Percentiles rank a stretch among this genome's conserved stretches.
phyloP scores from a whole-genome alignment of 2,797 vertebrate genomes.

The Paratrypauchen microcephalus region DNA sequence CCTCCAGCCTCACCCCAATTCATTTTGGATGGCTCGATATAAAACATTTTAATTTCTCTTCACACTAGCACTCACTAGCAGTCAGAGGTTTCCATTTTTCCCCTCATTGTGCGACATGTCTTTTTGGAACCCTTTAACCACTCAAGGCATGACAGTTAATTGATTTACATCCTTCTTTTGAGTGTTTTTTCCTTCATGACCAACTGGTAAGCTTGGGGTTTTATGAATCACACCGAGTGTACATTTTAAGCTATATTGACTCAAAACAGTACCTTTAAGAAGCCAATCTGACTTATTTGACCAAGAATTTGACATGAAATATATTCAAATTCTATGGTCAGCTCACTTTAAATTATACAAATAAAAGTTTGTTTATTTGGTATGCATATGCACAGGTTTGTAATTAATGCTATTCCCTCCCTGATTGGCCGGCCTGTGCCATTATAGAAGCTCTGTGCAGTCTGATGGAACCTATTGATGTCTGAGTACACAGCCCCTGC shows the following conservation, averaged over 20 bases:
- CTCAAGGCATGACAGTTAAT: conserved; percentile 79
- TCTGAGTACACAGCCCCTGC: conserved; percentile 69
- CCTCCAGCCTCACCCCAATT: conserved; percentile 82
- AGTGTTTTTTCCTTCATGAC: conserved; percentile 4
- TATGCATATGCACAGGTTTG: conserved; percentile 54
- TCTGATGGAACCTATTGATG: conserved; percentile 79
- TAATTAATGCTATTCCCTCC: conserved; percentile 69
- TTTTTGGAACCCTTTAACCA: conserved; percentile 77
- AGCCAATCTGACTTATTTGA: neutral
- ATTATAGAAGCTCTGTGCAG: conserved; percentile 74
- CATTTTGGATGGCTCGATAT: conserved; percentile 92
- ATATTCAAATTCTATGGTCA: neutral
- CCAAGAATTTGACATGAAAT: neutral
- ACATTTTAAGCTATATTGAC: neutral
- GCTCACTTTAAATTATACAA: neutral
- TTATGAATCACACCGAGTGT: neutral
- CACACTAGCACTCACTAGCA: conserved; percentile 83
- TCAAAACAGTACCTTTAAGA: neutral
- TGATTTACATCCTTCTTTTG: conserved; percentile 36
- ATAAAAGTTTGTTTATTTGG: conserved; percentile 31
- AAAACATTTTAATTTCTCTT: conserved; percentile 99
- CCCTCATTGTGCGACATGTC: conserved; percentile 35
- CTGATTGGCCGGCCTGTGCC: conserved; percentile 58
- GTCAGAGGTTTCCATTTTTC: conserved; percentile 72
- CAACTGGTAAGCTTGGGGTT: conserved; percentile 23